Conservation (phyloP, 2,797 vertebrate species). For the Loriculus beryllinus region DNA sequence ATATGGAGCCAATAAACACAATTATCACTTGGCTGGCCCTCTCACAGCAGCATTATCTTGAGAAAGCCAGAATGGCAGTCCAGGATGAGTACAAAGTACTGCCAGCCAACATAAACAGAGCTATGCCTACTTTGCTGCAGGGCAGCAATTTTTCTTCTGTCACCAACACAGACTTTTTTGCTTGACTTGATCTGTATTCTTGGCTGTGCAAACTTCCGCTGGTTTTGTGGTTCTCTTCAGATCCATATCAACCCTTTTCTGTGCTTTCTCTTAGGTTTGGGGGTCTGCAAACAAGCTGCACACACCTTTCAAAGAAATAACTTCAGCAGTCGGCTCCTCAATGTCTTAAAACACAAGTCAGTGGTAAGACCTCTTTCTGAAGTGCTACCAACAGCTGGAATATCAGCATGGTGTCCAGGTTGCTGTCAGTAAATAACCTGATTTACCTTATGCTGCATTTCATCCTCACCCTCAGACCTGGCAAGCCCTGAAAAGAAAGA, state of each 20-base stretch:
- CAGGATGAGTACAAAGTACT: not conserved
- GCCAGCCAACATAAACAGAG: slow-evolving; percentile 9
- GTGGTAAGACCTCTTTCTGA: not conserved
- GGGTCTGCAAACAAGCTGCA: not conserved
- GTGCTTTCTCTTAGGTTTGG: not conserved
- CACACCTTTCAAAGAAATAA: not conserved
- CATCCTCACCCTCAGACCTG: not conserved
- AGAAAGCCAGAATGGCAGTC: not conserved
- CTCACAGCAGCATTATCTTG: not conserved
- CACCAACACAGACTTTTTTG: not conserved
- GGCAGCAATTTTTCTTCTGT: slow-evolving; percentile 21
- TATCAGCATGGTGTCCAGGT: not conserved
- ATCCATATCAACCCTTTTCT: not conserved
- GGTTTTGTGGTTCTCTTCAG: not conserved
- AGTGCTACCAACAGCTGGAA: slow-evolving; percentile 14
- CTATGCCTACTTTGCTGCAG: not conserved
- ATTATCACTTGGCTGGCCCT: not conserved
- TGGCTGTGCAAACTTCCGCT: not conserved
- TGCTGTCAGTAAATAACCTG: not conserved
- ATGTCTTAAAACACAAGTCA: not conserved
- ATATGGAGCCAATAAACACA: not conserved
- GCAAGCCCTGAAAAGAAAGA: not conserved
- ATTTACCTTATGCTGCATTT: not conserved
- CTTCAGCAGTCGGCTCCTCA: not conserved
- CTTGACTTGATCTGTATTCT: not conserved